Evolutionary conservation across 2,888 invertebrate genomes (phyloP).

Genomic region (Desoria tigrina): DNA sequence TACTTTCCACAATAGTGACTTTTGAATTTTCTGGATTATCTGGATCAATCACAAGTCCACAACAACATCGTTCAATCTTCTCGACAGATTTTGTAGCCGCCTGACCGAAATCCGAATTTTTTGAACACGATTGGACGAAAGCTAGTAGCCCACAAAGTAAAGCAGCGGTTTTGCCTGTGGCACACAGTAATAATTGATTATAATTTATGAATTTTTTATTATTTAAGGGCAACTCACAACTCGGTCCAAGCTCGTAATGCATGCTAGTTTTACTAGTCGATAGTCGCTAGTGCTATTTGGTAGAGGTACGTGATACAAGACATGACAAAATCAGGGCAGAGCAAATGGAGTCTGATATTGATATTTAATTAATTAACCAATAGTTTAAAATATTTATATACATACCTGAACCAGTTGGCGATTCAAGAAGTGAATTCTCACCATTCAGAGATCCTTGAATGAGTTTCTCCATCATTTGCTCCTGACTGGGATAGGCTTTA

Average conservation of each 20-base stretch:
- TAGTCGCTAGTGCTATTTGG: too few species aligned
- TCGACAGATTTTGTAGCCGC: conserved; percentile 13
- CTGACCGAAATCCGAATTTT: background rate
- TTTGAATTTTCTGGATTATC: background rate
- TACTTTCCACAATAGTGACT: background rate
- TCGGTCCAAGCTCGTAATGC: too few species aligned
- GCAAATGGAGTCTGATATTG: too few species aligned
- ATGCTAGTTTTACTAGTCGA: too few species aligned
- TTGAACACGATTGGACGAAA: conserved; percentile 32
- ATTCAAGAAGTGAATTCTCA: conserved; percentile 46
- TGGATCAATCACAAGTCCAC: conserved; percentile 28
- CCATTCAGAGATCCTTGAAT: conserved; percentile 33
- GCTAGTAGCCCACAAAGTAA: conserved; percentile 43
- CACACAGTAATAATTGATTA: too few species aligned
- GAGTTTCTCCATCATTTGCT: conserved; percentile 43
- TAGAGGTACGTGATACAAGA: too few species aligned
- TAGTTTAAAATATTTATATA: conserved; percentile 14
- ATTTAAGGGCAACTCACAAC: too few species aligned
- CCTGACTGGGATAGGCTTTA: conserved; percentile 43
- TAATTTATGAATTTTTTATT: too few species aligned
- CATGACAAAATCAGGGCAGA: too few species aligned
- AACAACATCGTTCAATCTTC: conserved; percentile 26
- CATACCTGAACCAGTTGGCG: conserved; percentile 44
- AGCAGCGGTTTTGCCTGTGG: conserved; percentile 51
- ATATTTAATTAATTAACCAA: too few species aligned